Evolutionary conservation across 2,113 vertebrate genomes (phyloP), one percentile per base, ranked within the genome.

Genomic region (Clupea harengus): DNA sequence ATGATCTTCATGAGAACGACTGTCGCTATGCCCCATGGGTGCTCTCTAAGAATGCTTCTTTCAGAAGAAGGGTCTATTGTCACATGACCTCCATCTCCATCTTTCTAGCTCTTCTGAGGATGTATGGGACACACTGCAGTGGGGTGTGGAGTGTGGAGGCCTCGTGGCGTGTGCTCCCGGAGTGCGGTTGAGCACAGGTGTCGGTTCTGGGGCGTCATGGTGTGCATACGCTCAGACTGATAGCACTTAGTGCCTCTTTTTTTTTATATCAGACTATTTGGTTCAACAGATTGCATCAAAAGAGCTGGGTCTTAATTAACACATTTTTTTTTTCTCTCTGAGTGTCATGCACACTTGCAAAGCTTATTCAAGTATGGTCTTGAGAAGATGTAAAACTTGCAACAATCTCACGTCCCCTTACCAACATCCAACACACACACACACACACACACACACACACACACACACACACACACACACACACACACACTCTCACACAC

Each of bases 391-490:
- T 20, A 7, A 45, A 83, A 9, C 45, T 75, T 72, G 39, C 57
- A 9, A n/a, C 50, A 72, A 81, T 87, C 83, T 82, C 57, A 72
- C 13, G 7, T 22, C 45, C n/a, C 25, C 52, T 82, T 54, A 57
- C 2, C 25, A 32, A n/a, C 78, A 67, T n/a, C 54, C 32, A n/a
- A 52, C 45, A 45, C 67, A 54, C 45, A 54, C 25, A 83, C 85
- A 86, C 81, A 86, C 85, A 86, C 28, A 78, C 46, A 83, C 39
- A 83, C 6, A 82, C 45, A 47, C 44, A 83, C 46, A 72, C 45
- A 67, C 45, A 81, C 64, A 50, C 64, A 81, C 15, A 52, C 44
- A 44, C 32, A 20, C 6, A 81, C 25, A 46, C 46, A 75, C 22
- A 39, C 39, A 39, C 39, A 39, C 39, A 39, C 39, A 39, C 39